These are phyloP conservation scores for Pardalotus punctatus DNA, from an alignment of 2,113 vertebrate species.

Conservation along the genomic window DNA sequence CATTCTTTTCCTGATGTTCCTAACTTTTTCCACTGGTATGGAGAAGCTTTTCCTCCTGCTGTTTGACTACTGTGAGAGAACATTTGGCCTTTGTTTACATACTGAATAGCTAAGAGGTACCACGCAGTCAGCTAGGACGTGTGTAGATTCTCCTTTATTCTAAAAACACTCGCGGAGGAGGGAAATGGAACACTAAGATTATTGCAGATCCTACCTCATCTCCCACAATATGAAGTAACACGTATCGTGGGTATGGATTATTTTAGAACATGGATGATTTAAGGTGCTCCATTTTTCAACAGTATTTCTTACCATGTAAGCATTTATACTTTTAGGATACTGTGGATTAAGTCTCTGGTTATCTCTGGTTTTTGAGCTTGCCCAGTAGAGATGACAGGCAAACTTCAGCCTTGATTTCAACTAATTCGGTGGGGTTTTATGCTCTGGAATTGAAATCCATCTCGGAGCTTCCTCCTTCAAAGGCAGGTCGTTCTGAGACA, in stretches of 20 bases:
- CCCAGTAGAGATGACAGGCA: neutral
- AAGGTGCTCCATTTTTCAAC: neutral
- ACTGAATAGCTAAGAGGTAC: neutral
- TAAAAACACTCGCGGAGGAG: neutral
- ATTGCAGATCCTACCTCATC: neutral
- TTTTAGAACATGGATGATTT: neutral
- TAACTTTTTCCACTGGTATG: neutral
- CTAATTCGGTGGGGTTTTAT: neutral
- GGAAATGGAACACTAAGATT: neutral
- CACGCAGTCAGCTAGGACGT: neutral
- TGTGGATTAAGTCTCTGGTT: neutral
- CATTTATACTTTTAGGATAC: neutral
- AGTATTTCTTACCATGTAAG: neutral
- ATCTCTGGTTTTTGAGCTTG: neutral
- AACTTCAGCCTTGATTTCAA: neutral
- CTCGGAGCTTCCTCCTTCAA: neutral
- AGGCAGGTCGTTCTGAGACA: neutral
- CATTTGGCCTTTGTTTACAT: neutral
- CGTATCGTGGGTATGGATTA: fast-evolving
- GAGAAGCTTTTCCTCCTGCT: neutral
- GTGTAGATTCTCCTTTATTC: neutral
- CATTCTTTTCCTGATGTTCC: neutral
- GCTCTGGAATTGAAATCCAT: neutral
- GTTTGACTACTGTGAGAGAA: neutral
- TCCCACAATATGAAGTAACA: neutral